Conservation (phyloP, 64 coral and sea anemone species). For the Actinia tenebrosa region DNA sequence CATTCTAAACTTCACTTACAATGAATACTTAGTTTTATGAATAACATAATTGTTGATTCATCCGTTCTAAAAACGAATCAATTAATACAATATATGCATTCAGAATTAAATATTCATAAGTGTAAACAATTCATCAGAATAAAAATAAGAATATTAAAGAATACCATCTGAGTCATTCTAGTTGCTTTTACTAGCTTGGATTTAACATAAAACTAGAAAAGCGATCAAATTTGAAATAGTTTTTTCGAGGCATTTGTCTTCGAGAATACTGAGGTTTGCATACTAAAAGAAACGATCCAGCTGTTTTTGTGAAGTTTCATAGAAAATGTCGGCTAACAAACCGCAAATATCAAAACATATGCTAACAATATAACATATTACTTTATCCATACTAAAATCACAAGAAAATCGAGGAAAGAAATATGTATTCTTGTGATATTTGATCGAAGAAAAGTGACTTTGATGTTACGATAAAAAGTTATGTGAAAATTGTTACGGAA, state of each 20-base stretch:
- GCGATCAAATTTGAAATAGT: not conserved
- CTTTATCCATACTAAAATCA: not conserved
- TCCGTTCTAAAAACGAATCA: not conserved
- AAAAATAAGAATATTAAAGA: not conserved
- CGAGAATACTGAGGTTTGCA: not conserved
- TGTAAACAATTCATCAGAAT: not conserved
- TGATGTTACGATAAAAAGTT: no score
- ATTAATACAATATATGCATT: not conserved
- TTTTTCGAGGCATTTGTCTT: not conserved
- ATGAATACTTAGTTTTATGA: not conserved
- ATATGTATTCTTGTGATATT: no score
- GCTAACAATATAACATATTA: not conserved
- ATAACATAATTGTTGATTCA: not conserved
- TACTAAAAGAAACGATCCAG: not conserved
- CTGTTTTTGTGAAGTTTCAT: not conserved
- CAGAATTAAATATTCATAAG: not conserved
- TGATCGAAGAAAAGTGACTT: no score
- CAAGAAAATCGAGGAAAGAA: not conserved
- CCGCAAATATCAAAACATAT: conserved; percentile 8
- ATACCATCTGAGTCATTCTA: not conserved
- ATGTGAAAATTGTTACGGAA: no score
- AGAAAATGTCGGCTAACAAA: not conserved
- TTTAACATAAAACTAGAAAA: not conserved
- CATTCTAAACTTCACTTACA: no score
- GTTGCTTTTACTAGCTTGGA: not conserved